phyloP scores from a whole-genome alignment of 1,140 invertebrate species.

The Drosophila triauraria region DNA sequence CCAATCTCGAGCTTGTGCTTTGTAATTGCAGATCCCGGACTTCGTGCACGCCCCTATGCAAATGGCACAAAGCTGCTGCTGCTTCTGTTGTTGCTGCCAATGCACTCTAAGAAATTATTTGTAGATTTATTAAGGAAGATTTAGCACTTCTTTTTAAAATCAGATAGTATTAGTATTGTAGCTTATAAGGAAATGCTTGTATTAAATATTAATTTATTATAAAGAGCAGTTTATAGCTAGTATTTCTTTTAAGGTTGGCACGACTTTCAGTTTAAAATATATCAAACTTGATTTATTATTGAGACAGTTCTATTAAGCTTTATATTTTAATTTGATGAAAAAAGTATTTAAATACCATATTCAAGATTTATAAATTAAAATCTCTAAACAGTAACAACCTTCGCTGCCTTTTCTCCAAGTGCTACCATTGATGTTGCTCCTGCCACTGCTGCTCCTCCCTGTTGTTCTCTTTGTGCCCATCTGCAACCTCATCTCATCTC shows the following conservation, averaged over 20 bases:
- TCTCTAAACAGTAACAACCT: too few species aligned
- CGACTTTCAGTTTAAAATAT: too few species aligned
- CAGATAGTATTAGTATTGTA: background rate
- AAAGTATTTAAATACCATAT: too few species aligned
- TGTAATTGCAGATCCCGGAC: slow-evolving; percentile 73
- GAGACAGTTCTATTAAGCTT: too few species aligned
- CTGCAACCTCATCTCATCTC: slow-evolving; percentile 49
- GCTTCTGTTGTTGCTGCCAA: slow-evolving; percentile 23
- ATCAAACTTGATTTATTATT: too few species aligned
- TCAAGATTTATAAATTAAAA: too few species aligned
- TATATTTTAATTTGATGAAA: too few species aligned
- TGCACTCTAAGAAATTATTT: slow-evolving; percentile 8
- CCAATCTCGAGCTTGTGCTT: slow-evolving; percentile 43
- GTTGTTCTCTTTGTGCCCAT: slow-evolving; percentile 54
- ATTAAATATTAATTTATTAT: too few species aligned
- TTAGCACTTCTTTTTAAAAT: background rate
- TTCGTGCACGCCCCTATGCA: slow-evolving; percentile 76
- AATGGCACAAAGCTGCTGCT: slow-evolving; percentile 52
- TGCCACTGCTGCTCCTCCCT: slow-evolving; percentile 16
- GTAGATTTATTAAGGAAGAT: background rate
- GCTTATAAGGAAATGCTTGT: background rate
- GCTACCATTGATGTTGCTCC: background rate
- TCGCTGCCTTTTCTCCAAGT: slow-evolving; percentile 11
- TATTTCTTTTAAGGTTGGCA: too few species aligned
- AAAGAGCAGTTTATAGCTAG: too few species aligned